These are phyloP conservation scores for Sminthopsis crassicaudata DNA, from an alignment of 2,113 vertebrate genomes.

Conservation along the genomic window DNA sequence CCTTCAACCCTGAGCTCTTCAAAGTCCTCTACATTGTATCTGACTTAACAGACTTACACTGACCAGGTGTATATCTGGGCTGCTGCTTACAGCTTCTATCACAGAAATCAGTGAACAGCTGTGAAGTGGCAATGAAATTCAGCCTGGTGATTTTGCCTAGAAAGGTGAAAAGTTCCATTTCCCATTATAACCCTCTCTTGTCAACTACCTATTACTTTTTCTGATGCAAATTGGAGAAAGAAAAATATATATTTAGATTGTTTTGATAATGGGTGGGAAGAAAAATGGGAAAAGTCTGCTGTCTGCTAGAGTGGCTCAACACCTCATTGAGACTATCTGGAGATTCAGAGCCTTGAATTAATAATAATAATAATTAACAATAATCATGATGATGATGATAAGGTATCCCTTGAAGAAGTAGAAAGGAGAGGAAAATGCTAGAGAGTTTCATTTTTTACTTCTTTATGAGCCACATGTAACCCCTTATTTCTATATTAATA, in stretches of 20 bases:
- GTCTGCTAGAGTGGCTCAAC: background rate
- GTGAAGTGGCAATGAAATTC: background rate
- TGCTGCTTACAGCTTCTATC: background rate
- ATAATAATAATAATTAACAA: background rate
- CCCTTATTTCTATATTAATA: background rate
- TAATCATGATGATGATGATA: background rate
- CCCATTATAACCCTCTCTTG: slow-evolving; percentile 35
- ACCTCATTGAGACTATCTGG: background rate
- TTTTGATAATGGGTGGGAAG: background rate
- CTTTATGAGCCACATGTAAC: background rate
- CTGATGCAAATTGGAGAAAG: slow-evolving; percentile 25
- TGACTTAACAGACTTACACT: background rate
- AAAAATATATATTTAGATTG: slow-evolving; percentile 48
- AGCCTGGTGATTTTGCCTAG: background rate
- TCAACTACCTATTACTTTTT: slow-evolving; percentile 15
- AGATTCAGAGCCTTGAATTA: background rate
- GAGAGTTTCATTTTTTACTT: background rate
- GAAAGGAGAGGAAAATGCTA: background rate
- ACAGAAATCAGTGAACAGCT: background rate
- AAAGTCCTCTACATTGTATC: background rate
- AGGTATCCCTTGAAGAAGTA: background rate
- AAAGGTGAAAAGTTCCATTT: slow-evolving; percentile 50
- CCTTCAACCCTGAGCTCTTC: background rate
- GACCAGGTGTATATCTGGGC: background rate
- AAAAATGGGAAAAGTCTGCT: background rate